phyloP scores from a whole-genome alignment of 2,797 vertebrate species.

The Scleropages formosus region DNA sequence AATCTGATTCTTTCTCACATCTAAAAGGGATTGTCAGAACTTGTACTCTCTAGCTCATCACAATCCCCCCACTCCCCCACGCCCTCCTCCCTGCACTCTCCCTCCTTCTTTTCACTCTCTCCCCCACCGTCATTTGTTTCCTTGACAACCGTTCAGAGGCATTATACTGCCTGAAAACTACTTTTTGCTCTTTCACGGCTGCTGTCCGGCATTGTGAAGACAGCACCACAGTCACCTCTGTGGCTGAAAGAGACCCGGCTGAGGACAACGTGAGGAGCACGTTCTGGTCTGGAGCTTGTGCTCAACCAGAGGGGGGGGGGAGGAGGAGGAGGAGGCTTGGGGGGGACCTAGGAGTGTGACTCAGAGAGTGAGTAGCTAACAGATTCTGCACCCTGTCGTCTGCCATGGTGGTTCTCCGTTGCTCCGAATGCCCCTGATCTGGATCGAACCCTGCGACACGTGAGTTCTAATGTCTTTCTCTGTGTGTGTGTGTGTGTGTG shows the following conservation, averaged over 20 bases:
- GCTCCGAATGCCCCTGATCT: slow-evolving; percentile 36
- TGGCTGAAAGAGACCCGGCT: slow-evolving; percentile 54
- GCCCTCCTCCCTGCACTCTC: slow-evolving; percentile 18
- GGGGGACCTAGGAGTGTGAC: slow-evolving; percentile 60
- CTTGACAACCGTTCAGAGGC: slow-evolving; percentile 81
- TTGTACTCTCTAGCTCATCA: slow-evolving; percentile 46
- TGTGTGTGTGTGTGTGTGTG: slow-evolving; percentile 24
- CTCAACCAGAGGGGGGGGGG: slow-evolving; percentile 48
- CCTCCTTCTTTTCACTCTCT: slow-evolving; percentile 36
- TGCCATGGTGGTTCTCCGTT: slow-evolving; percentile 28
- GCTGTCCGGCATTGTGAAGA: slow-evolving; percentile 75
- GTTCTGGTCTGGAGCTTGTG: slow-evolving; percentile 44
- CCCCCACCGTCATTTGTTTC: slow-evolving; percentile 78
- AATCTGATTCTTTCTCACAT: slow-evolving; percentile 34
- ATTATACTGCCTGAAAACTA: slow-evolving; percentile 81
- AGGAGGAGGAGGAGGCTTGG: slow-evolving; percentile 47
- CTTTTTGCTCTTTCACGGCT: slow-evolving; percentile 73
- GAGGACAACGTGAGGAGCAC: slow-evolving; percentile 49
- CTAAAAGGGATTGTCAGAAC: slow-evolving; percentile 35
- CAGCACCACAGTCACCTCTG: slow-evolving; percentile 60
- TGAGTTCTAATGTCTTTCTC: background rate
- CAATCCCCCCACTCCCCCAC: background rate
- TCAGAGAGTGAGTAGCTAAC: slow-evolving; percentile 39
- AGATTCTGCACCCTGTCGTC: background rate
- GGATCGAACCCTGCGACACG: slow-evolving; percentile 35